Percentiles rank a stretch among this genome's conserved stretches.
phyloP scores from a whole-genome alignment of 2,797 vertebrate genomes.

The Eremophila alpestris region DNA sequence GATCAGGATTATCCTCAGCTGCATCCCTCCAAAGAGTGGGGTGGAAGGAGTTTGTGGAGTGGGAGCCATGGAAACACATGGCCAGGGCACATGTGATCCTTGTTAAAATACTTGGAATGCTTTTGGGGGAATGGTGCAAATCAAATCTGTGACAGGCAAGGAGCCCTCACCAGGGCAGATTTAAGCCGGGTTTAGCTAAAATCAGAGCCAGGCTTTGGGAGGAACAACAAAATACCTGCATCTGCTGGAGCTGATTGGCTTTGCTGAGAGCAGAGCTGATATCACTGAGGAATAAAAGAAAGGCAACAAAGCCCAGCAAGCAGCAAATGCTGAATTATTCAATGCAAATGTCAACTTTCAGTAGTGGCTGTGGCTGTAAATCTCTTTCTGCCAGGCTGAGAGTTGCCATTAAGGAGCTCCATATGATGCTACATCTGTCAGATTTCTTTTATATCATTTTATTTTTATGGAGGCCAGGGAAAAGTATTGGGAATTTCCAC shows the following conservation, averaged over 20 bases:
- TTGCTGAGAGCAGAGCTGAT: not conserved
- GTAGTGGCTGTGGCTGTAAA: slow-evolving; percentile 7
- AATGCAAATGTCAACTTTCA: slow-evolving; percentile 28
- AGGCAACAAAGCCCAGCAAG: slow-evolving; percentile 18
- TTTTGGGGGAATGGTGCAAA: not conserved
- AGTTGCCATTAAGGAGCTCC: slow-evolving; percentile 51
- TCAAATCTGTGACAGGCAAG: not conserved
- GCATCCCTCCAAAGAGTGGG: rapidly evolving
- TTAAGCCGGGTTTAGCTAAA: not conserved
- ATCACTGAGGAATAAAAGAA: not conserved
- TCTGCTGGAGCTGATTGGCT: not conserved
- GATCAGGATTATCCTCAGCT: not conserved
- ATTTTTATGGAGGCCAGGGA: not conserved
- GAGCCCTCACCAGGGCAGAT: not conserved
- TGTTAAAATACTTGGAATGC: slow-evolving; percentile 4
- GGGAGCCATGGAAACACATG: not conserved
- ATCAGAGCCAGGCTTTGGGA: not conserved
- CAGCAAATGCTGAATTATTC: slow-evolving; percentile 24
- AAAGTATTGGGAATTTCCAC: slow-evolving; percentile 20
- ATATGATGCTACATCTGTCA: slow-evolving; percentile 44
- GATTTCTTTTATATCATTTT: not conserved
- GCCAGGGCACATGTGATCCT: not conserved
- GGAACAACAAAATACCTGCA: not conserved
- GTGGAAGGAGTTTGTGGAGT: not conserved
- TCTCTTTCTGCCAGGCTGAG: slow-evolving; percentile 37